Evolutionary conservation across 2,888 invertebrate genomes (phyloP).

Genomic region (Dicranocentrus wangi): DNA sequence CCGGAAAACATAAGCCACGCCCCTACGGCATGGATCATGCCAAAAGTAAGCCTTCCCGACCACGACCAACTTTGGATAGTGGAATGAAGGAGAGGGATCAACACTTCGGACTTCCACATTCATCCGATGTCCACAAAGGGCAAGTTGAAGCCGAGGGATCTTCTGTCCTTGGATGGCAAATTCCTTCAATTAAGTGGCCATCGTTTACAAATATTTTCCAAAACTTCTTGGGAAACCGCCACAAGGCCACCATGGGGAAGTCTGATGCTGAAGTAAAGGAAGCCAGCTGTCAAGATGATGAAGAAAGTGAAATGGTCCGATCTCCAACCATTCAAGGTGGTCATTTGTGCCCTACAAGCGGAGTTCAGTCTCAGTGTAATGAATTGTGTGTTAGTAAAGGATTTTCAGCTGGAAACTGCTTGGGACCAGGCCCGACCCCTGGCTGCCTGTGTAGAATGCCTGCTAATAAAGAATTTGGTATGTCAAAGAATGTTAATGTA

Average conservation of each 20-base stretch:
- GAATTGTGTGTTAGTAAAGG: constrained; percentile 11
- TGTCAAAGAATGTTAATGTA: too few species aligned
- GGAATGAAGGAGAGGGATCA: constrained; percentile 11
- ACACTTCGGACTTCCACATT: constrained; percentile 26
- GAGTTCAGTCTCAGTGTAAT: not conserved
- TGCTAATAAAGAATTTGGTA: constrained; percentile 3
- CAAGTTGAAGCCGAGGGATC: not conserved
- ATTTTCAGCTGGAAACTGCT: constrained; percentile 29
- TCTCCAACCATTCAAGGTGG: not conserved
- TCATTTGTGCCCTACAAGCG: not conserved
- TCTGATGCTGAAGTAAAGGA: not conserved
- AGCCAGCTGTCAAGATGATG: constrained; percentile 17
- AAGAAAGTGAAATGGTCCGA: not conserved
- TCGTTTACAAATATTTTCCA: constrained; percentile 30
- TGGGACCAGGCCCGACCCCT: constrained; percentile 31
- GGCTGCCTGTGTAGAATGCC: constrained; percentile 16
- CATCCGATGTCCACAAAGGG: constrained; percentile 26
- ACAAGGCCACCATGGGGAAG: not conserved
- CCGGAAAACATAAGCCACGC: constrained; percentile 26
- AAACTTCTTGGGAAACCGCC: constrained; percentile 9
- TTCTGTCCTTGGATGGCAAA: constrained; percentile 14
- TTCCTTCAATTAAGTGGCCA: constrained; percentile 42
- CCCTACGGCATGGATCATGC: constrained; percentile 42
- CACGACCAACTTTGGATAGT: constrained; percentile 22
- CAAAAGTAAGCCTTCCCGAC: constrained; percentile 21